Evolutionary conservation across 2,797 vertebrate genomes (phyloP).

Genomic region (Chrysocyon brachyurus): DNA sequence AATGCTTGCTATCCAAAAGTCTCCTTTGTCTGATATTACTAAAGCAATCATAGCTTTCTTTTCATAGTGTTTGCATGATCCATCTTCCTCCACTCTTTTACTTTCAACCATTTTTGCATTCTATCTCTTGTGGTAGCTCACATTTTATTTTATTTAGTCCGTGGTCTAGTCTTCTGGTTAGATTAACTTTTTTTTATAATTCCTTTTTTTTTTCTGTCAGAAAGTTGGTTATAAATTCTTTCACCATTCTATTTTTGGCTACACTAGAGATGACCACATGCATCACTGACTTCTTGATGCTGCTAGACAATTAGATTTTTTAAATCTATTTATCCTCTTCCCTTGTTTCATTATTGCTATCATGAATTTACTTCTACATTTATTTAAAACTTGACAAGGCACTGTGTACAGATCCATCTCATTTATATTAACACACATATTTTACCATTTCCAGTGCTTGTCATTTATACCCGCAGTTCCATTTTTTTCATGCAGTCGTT

Average conservation of each 20-base stretch:
- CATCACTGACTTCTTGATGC: background rate
- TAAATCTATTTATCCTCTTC: background rate
- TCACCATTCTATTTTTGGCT: background rate
- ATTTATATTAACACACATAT: background rate
- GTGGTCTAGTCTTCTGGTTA: background rate
- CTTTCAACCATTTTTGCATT: background rate
- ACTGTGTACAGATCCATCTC: background rate
- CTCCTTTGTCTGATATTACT: background rate
- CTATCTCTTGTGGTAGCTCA: background rate
- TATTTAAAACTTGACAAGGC: constrained; percentile 12
- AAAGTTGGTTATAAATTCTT: background rate
- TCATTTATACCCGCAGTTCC: background rate
- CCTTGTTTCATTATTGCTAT: background rate
- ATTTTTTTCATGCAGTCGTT: background rate
- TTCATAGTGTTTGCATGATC: background rate
- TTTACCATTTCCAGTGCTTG: background rate
- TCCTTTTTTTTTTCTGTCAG: background rate
- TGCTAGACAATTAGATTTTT: background rate
- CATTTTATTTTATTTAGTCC: constrained; percentile 5
- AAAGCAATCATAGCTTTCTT: background rate
- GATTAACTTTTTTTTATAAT: background rate
- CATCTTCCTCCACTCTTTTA: background rate
- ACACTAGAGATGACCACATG: background rate
- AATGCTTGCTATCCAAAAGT: background rate
- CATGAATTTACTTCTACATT: background rate